Evolutionary conservation across 2,113 vertebrate genomes (phyloP).

Genomic region (Myiozetetes cayanensis): DNA sequence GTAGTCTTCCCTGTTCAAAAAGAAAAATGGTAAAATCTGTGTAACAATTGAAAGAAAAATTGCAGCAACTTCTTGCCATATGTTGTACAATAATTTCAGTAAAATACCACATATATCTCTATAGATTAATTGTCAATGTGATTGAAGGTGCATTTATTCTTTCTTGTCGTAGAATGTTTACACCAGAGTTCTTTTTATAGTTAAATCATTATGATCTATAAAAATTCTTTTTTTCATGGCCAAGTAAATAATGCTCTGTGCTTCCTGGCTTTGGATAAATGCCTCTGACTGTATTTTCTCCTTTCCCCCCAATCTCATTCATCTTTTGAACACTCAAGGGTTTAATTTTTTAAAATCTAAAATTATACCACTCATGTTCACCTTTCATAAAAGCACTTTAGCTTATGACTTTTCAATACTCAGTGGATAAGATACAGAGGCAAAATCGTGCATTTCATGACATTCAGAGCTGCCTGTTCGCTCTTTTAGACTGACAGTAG

Average conservation of each 20-base stretch:
- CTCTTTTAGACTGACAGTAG: neutral
- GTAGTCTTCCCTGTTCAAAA: neutral
- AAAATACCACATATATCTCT: neutral
- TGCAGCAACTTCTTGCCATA: neutral
- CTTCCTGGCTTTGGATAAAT: neutral
- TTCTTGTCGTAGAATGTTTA: neutral
- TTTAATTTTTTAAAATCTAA: conserved; percentile 5
- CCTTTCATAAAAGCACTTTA: neutral
- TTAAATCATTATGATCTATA: neutral
- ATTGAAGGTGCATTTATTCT: neutral
- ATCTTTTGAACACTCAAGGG: neutral
- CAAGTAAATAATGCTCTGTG: neutral
- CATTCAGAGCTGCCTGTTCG: neutral
- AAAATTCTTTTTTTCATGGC: neutral
- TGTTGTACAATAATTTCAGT: neutral
- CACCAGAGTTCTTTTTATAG: neutral
- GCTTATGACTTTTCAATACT: neutral
- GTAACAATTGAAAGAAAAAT: conserved; percentile 22
- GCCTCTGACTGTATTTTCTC: neutral
- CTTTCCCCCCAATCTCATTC: neutral
- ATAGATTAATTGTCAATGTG: neutral
- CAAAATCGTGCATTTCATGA: neutral
- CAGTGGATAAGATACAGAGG: neutral
- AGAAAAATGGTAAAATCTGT: neutral
- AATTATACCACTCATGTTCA: neutral